Evolutionary conservation across 2,888 invertebrate genomes (phyloP), one percentile per base, ranked within the genome.

Genomic region (Temnothorax rugatulus): DNA sequence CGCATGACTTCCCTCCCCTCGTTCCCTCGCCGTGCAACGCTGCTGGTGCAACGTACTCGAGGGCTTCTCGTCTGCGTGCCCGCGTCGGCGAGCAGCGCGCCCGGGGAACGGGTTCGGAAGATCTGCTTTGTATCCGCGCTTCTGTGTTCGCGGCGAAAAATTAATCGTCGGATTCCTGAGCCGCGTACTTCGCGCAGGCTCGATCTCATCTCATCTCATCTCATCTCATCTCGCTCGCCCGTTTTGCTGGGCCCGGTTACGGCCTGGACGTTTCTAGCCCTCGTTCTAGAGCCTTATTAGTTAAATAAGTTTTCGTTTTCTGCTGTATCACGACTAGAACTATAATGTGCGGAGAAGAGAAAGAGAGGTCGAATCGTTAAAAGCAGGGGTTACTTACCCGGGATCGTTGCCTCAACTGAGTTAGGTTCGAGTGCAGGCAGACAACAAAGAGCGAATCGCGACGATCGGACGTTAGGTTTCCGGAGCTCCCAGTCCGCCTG

Each of bases 1-100:
- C 91, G 92, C 91, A 88, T 89, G 86, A 91, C 90, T 90, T 87
- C 88, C 88, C 89, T 88, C 88, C 84, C 89, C 87, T 84, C 85
- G 87, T 47, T 15, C 47, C 9, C 88, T 2, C 15, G 18, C 4
- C 29, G n/a, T 54, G 13, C 38, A 85, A 88, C 86, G 59, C 68
- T 84, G 89, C 68, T 84, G 89, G 86, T 88, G 87, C 86, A 86
- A 86, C 75, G 83, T 87, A 85, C 88, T 85, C 88, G 89, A 86
- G 75, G 57, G 85, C 85, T 83, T 83, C 66, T 63, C 84, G 86
- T 88, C 87, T 84, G 75, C 29, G 5, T 34, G 7, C 34, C 15
- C n/a, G 86, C 83, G 82, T 77, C 77, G 82, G 54, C 77, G 86
- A 75, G 69, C 81, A 86, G 79, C 86, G 71, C 38, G 83, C 82